Percentiles rank a stretch among this genome's conserved stretches.
Evolutionary conservation across 2,113 vertebrate species (phyloP).

Genomic region (Actinemys pallida): DNA sequence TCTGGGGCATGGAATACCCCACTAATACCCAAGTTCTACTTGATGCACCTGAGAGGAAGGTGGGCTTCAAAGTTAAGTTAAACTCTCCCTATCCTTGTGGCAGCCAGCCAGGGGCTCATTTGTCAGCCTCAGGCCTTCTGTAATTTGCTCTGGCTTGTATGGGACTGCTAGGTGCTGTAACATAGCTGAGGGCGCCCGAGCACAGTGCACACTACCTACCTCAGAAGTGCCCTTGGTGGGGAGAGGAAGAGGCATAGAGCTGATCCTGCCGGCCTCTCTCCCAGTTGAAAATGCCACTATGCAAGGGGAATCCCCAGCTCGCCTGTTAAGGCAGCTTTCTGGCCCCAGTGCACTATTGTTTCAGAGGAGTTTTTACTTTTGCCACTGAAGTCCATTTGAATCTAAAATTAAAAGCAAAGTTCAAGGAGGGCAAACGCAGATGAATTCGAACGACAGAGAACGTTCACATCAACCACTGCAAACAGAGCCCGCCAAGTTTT

Average conservation of each 20-base stretch:
- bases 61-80: background rate
- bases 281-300: background rate
- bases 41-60: background rate
- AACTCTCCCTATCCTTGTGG: background rate
- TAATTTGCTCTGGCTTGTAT: background rate
- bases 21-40: background rate
- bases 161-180: background rate
- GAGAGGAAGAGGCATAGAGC: background rate
- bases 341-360: background rate
- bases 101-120: background rate
- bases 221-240: background rate
- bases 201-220: background rate
- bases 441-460: conserved; percentile 32
- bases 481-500: background rate
- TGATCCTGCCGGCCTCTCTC: background rate
- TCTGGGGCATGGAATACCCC: background rate
- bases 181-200: background rate
- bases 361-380: background rate
- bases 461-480: background rate
- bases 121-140: background rate
- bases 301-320: background rate
- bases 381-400: conserved; percentile 45
- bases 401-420: conserved; percentile 49
- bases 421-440: accelerated
- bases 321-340: background rate